Evolutionary conservation across 2,888 invertebrate species (phyloP), one percentile per base, ranked within the genome.

Genomic region (Mesoligia furuncula): DNA sequence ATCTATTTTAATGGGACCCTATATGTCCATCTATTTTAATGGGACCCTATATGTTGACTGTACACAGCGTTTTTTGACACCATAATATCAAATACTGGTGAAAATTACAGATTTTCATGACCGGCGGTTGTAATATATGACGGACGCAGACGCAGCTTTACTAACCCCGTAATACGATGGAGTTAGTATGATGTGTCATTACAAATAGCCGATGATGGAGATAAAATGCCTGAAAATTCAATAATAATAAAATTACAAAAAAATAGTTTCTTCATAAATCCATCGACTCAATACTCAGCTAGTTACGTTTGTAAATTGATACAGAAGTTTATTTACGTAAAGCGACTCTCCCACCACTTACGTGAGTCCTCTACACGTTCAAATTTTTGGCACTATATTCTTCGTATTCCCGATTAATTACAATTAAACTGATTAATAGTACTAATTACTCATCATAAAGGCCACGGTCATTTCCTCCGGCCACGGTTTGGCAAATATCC

Each of bases 401-500:
- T 71, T 64, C 15, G 51, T 59, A 54, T 36, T 45, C 24, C 7
- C 36, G 2, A 84, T 84, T 68, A 72, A 84, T 84, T 61, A 62
- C 20, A 62, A 71, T 62, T 64, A 78, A 54, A 51, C 68, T 68
- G 48, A 83, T 57, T 17, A 20, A 57, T 83, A 39, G 36, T 48
- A 15, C 54, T 51, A 45, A 84, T 81, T 42, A 62, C n/a, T 84
- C 57, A 59, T 31, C 31, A 62, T 62, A 67, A 81, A 67, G 80
- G 66, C 0, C 36, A 59, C 48, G 7, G 13, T 42, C 2, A 20
- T 79, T 62, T 84, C 70, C 48, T 71, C n/a, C 27, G 15, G 15
- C 39, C 71, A 72, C 57, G 66, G 57, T 71, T 84, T 70, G 84
- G 71, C 72, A 72, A 81, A 65, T 66, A 80, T 84, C 42, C 71